Evolutionary conservation across 2,797 vertebrate species (phyloP).

Genomic region (Malurus splendens): DNA sequence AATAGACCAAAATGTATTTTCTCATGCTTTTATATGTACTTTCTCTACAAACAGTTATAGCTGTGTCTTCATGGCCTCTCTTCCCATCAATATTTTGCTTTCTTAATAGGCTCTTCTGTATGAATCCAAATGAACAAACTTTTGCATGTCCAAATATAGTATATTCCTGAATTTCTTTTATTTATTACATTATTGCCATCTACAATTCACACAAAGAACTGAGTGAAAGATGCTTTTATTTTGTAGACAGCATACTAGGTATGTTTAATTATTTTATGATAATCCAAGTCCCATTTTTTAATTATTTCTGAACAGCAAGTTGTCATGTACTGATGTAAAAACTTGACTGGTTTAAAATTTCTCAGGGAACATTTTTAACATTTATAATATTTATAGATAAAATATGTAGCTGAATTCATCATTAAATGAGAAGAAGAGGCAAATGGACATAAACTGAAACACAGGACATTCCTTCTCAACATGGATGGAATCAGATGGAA

Average conservation of each 20-base stretch:
- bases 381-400: not conserved
- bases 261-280: not conserved
- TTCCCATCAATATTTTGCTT: not conserved
- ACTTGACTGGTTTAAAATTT: not conserved
- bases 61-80: not conserved
- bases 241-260: rapidly evolving
- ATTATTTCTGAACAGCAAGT: not conserved
- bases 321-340: not conserved
- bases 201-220: not conserved
- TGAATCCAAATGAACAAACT: not conserved
- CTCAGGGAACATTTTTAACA: not conserved
- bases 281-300: not conserved
- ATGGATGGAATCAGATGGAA: not conserved
- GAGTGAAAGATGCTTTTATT: not conserved
- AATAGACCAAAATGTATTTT: not conserved
- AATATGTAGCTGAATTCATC: not conserved
- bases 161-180: not conserved
- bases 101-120: not conserved
- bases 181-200: not conserved
- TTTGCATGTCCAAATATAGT: not conserved
- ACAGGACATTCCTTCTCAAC: not conserved
- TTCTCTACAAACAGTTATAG: not conserved
- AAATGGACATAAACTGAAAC: not conserved
- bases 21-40: not conserved
- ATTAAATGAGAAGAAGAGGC: not conserved